phyloP scores from a whole-genome alignment of 2,113 vertebrate genomes.

The Sphaerodactylus townsendi region DNA sequence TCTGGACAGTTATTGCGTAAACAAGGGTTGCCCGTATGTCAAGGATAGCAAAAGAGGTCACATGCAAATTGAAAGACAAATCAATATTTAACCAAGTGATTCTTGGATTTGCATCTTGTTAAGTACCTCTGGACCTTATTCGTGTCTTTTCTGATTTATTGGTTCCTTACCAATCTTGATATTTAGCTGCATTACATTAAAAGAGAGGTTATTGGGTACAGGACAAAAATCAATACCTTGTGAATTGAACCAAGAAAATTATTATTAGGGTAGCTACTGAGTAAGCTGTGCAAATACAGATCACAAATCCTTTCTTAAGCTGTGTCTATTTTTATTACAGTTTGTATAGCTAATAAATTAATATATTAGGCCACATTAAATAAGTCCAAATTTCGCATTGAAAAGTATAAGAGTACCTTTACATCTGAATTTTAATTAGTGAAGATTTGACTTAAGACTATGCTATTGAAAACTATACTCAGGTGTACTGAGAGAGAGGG shows the following conservation, averaged over 20 bases:
- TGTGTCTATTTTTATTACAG: conserved; percentile 8
- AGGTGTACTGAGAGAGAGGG: not conserved
- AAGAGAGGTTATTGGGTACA: not conserved
- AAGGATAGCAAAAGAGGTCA: not conserved
- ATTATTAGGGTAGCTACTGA: not conserved
- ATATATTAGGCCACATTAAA: not conserved
- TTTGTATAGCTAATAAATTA: conserved; percentile 2
- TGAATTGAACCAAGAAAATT: conserved; percentile 23
- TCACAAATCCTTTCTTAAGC: conserved; percentile 1
- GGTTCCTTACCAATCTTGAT: conserved; percentile 26
- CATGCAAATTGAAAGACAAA: conserved; percentile 13
- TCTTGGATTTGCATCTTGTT: conserved; percentile 35
- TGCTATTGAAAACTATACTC: not conserved
- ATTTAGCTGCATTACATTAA: conserved; percentile 32
- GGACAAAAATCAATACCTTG: conserved; percentile 13
- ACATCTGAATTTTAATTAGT: not conserved
- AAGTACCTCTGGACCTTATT: conserved; percentile 21
- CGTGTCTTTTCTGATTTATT: conserved; percentile 42
- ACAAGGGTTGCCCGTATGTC: not conserved
- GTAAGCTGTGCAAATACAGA: conserved; percentile 12
- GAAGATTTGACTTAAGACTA: not conserved
- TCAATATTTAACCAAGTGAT: conserved; percentile 17
- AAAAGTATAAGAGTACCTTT: not conserved
- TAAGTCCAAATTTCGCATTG: not conserved
- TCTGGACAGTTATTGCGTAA: not conserved